phyloP scores from a whole-genome alignment of 2,113 vertebrate genomes.

The Leptobrachium leishanense region DNA sequence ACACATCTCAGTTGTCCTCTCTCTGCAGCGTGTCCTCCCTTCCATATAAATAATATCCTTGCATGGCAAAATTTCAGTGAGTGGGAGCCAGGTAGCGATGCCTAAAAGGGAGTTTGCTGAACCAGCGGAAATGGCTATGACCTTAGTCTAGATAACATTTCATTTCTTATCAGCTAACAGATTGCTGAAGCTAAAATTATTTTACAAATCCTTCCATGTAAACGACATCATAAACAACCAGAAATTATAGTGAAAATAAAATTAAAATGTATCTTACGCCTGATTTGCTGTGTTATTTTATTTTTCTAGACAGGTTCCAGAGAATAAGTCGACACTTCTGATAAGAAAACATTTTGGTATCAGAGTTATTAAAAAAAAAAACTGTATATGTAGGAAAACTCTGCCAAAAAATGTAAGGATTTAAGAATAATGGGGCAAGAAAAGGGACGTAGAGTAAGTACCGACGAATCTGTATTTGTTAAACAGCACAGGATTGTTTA shows the following conservation, averaged over 20 bases:
- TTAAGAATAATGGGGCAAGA: too few species aligned
- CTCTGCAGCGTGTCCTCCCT: constrained; percentile 37
- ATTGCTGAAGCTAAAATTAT: constrained; percentile 23
- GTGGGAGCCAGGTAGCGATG: constrained; percentile 11
- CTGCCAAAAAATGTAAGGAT: too few species aligned
- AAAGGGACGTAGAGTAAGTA: too few species aligned
- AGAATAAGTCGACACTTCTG: not conserved
- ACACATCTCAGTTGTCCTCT: constrained; percentile 19
- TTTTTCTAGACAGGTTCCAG: too few species aligned
- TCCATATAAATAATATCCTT: constrained; percentile 32
- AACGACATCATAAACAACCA: not conserved
- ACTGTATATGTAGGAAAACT: too few species aligned
- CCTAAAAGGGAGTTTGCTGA: constrained; percentile 8
- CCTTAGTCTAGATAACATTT: constrained; percentile 2
- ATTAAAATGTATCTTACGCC: too few species aligned
- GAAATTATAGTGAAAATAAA: too few species aligned
- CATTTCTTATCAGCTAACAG: constrained; percentile 25
- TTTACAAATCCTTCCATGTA: constrained; percentile 29
- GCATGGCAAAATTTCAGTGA: constrained; percentile 12
- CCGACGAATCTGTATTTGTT: too few species aligned
- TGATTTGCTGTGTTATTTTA: too few species aligned
- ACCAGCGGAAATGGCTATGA: constrained; percentile 42
- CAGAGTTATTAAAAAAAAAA: constrained; percentile 1
- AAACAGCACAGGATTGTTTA: too few species aligned
- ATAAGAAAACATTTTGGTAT: constrained; percentile 14